phyloP scores from a whole-genome alignment of 2,113 vertebrate genomes.

The Philantomba maxwellii region DNA sequence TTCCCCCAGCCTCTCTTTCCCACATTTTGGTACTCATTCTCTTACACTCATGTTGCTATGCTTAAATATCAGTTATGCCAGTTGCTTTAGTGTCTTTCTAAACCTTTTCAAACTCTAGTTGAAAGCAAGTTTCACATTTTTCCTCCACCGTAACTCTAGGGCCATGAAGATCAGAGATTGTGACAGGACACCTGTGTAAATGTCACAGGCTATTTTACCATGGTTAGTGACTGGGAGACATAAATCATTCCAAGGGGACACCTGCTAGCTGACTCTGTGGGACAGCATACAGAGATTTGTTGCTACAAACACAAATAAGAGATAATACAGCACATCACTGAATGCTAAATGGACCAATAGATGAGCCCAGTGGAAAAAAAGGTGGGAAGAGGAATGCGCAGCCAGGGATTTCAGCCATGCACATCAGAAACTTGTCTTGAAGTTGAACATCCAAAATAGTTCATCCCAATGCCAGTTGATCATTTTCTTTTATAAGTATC shows the following conservation, averaged over 20 bases:
- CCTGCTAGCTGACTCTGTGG: background rate
- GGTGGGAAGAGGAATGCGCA: background rate
- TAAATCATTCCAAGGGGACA: background rate
- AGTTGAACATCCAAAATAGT: background rate
- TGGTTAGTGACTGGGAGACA: background rate
- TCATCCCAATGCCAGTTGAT: background rate
- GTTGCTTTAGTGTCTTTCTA: background rate
- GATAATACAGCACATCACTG: background rate
- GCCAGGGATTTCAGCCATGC: background rate
- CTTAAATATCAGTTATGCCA: background rate
- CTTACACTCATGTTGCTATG: background rate
- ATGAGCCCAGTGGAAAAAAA: background rate
- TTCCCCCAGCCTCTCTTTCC: background rate
- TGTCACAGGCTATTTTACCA: background rate
- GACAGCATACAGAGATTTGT: background rate
- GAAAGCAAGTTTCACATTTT: conserved; percentile 1
- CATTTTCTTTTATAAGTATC: background rate
- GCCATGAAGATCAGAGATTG: background rate
- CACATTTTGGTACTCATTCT: background rate
- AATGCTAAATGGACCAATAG: background rate
- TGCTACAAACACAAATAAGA: background rate
- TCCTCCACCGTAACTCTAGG: background rate
- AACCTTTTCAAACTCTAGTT: background rate
- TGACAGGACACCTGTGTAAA: background rate
- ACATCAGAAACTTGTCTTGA: background rate